Evolutionary conservation across 92 coral and sea anemone genomes (phyloP).

Genomic region (Actinostola sp.): DNA sequence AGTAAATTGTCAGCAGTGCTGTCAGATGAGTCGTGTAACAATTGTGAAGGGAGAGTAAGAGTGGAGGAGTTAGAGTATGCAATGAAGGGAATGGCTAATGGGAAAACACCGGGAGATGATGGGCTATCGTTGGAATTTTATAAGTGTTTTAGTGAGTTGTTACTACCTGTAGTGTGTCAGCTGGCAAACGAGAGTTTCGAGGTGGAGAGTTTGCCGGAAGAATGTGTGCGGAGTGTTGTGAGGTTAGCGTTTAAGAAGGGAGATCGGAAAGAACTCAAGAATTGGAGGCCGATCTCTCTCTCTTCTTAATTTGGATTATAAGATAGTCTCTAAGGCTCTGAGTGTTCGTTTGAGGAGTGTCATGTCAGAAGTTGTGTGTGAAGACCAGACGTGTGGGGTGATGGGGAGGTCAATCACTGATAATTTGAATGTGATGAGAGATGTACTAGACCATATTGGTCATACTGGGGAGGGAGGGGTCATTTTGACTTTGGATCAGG

Average conservation of each 20-base stretch:
- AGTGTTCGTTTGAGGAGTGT: neutral
- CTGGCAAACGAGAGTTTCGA: too few species aligned
- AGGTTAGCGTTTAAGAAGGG: slow-evolving; percentile 54
- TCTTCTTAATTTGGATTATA: slow-evolving; percentile 62
- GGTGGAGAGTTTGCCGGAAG: too few species aligned
- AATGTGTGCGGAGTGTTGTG: too few species aligned
- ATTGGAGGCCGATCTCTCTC: slow-evolving; percentile 69
- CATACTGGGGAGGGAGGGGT: too few species aligned
- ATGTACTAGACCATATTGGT: neutral
- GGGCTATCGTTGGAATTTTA: slow-evolving; percentile 67
- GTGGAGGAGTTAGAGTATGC: slow-evolving; percentile 25
- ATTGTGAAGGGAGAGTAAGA: slow-evolving; percentile 49
- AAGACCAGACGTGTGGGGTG: neutral
- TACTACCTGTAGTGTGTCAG: slow-evolving; percentile 36
- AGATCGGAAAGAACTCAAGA: slow-evolving; percentile 13
- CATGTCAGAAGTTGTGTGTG: neutral
- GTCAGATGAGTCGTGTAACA: too few species aligned
- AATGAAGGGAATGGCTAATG: slow-evolving; percentile 13
- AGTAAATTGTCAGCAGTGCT: too few species aligned
- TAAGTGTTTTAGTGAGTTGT: slow-evolving; percentile 24
- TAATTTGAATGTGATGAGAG: neutral
- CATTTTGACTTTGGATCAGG: neutral
- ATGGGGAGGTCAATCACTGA: neutral
- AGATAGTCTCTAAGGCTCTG: slow-evolving; percentile 19
- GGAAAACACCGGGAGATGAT: slow-evolving; percentile 51